A percentile compares a stretch with the other conserved stretches of the same genome.
Evolutionary conservation across 2,113 vertebrate species (phyloP).

Genomic region (Capreolus pygargus): DNA sequence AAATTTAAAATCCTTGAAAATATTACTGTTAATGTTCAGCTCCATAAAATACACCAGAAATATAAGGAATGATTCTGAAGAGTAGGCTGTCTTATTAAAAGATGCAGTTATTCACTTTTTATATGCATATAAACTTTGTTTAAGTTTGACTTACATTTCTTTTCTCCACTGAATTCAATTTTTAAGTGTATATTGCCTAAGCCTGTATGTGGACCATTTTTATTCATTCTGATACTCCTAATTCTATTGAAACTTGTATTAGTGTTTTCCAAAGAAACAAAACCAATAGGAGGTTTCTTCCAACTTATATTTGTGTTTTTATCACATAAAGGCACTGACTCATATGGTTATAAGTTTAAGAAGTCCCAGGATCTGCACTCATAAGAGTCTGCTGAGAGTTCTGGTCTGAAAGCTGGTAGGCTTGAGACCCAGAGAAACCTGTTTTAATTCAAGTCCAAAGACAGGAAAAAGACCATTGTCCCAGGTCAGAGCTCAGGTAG

Average conservation of each 20-base stretch:
- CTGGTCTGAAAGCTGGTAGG: not conserved
- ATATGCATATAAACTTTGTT: not conserved
- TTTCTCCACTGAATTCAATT: not conserved
- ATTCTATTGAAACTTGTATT: not conserved
- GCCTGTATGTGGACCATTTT: not conserved
- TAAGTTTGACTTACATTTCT: not conserved
- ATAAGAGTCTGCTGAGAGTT: not conserved
- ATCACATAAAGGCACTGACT: not conserved
- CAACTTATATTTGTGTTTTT: not conserved
- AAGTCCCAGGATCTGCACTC: not conserved
- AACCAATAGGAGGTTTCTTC: not conserved
- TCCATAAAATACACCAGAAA: not conserved
- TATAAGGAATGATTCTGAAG: not conserved
- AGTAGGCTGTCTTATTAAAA: not conserved
- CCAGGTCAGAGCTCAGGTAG: not conserved
- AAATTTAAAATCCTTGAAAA: not conserved
- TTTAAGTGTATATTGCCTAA: not conserved
- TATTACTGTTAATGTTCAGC: not conserved
- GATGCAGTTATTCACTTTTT: not conserved
- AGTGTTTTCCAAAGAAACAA: not conserved
- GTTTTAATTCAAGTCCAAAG: not conserved
- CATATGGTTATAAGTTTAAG: not conserved
- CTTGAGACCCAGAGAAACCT: not conserved
- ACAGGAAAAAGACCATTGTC: not conserved
- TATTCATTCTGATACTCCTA: not conserved